phyloP scores from a whole-genome alignment of 92 coral and sea anemone species.

The Blastomussa wellsi region DNA sequence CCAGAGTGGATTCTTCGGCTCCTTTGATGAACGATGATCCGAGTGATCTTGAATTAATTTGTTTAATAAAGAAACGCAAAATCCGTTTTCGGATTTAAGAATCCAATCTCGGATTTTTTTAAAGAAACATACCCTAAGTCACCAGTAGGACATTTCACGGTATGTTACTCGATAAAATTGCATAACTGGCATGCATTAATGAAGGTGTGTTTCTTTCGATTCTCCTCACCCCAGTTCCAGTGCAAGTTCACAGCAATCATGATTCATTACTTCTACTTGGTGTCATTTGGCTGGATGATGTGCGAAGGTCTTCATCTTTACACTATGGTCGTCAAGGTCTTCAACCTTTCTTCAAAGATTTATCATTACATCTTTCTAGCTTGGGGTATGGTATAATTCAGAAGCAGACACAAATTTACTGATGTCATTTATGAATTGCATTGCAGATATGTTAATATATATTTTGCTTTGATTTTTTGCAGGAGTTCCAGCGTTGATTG shows the following conservation, averaged over 20 bases:
- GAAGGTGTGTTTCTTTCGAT: background rate
- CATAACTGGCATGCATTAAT: too few species aligned
- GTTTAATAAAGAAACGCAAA: too few species aligned
- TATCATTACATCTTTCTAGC: slow-evolving; percentile 76
- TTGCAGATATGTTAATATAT: background rate
- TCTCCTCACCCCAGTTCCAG: slow-evolving; percentile 36
- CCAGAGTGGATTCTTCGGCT: too few species aligned
- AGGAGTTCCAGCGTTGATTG: slow-evolving; percentile 74
- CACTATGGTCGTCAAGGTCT: slow-evolving; percentile 93
- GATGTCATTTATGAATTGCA: background rate
- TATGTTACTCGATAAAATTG: too few species aligned
- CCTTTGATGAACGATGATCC: too few species aligned
- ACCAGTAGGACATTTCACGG: too few species aligned
- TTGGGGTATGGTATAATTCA: slow-evolving; percentile 62
- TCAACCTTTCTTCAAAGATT: slow-evolving; percentile 76
- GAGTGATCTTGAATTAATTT: too few species aligned
- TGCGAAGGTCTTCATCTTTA: slow-evolving; percentile 90
- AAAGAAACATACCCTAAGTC: too few species aligned
- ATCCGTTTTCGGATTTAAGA: too few species aligned
- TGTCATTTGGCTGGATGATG: slow-evolving; percentile 91
- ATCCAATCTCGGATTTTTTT: too few species aligned
- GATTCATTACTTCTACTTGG: slow-evolving; percentile 91
- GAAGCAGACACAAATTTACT: background rate
- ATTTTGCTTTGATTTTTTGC: background rate
- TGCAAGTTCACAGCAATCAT: slow-evolving; percentile 81